Percentiles rank a stretch among this genome's conserved stretches.
Conservation (phyloP, 2,113 vertebrate genomes). For the Heloderma charlesbogerti region DNA sequence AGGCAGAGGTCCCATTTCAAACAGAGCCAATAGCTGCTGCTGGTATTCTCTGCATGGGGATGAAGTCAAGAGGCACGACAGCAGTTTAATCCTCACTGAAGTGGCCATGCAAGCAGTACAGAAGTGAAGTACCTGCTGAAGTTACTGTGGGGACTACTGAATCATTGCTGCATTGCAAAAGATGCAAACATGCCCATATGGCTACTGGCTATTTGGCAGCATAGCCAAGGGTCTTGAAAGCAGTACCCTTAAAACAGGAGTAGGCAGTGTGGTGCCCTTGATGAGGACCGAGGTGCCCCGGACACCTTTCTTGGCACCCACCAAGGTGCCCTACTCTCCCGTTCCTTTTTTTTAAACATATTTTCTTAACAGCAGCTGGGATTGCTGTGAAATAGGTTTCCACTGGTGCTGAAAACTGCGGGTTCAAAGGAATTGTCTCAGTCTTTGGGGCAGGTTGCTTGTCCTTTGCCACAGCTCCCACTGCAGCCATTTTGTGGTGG, state of each 20-base stretch:
- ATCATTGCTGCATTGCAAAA: neutral
- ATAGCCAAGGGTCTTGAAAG: neutral
- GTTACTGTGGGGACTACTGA: neutral
- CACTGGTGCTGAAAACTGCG: no score
- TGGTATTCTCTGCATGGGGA: neutral
- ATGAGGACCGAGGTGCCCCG: no score
- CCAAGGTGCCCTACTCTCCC: no score
- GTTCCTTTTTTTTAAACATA: no score
- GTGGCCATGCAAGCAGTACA: neutral
- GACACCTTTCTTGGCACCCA: no score
- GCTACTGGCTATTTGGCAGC: neutral
- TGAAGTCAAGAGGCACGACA: neutral
- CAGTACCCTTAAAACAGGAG: neutral
- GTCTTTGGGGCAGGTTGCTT: no score
- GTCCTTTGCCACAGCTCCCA: no score
- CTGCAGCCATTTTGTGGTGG: no score
- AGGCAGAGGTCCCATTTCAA: neutral
- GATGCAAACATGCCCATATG: neutral
- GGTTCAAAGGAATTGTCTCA: no score
- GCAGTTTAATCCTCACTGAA: neutral
- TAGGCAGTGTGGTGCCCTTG: no score
- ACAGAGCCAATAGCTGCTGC: neutral
- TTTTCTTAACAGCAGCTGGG: no score
- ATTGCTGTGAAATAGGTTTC: no score
- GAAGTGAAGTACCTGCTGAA: neutral